Evolutionary conservation across 2,888 invertebrate genomes (phyloP).

Genomic region (Cancer borealis): DNA sequence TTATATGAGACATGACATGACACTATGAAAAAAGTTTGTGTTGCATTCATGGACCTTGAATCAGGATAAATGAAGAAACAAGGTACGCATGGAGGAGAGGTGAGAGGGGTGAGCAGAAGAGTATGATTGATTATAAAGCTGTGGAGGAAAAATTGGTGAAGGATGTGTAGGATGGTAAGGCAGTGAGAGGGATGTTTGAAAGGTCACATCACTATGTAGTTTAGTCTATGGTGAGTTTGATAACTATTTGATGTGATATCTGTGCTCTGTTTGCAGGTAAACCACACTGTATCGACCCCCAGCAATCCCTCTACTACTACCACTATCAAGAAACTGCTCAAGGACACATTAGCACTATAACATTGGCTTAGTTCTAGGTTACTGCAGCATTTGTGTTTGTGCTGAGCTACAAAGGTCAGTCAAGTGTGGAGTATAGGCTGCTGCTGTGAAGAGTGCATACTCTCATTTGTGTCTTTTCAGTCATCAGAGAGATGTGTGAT

Average conservation of each 20-base stretch:
- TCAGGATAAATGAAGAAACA: too few relatives aligned
- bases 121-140: too few relatives aligned
- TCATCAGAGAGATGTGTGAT: background rate
- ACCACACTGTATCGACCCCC: constrained; percentile 67
- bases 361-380: constrained; percentile 69
- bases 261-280: constrained; percentile 56
- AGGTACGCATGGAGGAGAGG: too few relatives aligned
- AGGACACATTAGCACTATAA: constrained; percentile 71
- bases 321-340: constrained; percentile 71
- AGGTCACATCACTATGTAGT: background rate
- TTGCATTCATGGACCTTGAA: too few relatives aligned
- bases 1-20: background rate
- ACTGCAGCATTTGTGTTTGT: constrained; percentile 42
- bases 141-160: too few relatives aligned
- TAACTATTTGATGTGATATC: background rate
- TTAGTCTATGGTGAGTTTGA: background rate
- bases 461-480: background rate
- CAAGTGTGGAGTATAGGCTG: background rate
- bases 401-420: constrained; percentile 27
- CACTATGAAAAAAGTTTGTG: background rate
- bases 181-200: too few relatives aligned
- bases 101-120: too few relatives aligned
- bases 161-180: too few relatives aligned
- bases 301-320: constrained; percentile 69
- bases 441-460: background rate